Evolutionary conservation across 2,113 vertebrate species (phyloP).

Genomic region (Diadophis punctatus): DNA sequence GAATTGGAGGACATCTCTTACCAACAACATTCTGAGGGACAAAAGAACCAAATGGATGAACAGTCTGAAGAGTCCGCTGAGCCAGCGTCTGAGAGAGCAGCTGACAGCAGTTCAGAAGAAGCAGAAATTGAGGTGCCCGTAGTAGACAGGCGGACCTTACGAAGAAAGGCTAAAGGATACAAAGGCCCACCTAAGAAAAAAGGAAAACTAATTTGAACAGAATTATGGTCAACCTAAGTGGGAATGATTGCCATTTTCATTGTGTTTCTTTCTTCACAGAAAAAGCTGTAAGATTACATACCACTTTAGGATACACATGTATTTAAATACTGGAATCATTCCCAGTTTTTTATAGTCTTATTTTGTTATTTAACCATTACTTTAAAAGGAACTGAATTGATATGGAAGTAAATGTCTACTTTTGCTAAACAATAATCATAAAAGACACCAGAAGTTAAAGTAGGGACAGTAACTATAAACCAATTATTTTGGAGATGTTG

Average conservation of each 20-base stretch:
- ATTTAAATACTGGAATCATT: slow-evolving; percentile 55
- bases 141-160: slow-evolving; percentile 73
- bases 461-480: background rate
- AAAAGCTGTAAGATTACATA: slow-evolving; percentile 34
- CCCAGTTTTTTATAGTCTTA: slow-evolving; percentile 39
- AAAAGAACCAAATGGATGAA: slow-evolving; percentile 68
- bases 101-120: slow-evolving; percentile 77
- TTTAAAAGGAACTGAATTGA: background rate
- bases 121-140: slow-evolving; percentile 74
- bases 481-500: background rate
- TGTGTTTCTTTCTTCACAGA: slow-evolving; percentile 57
- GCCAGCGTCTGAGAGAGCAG: slow-evolving; percentile 57
- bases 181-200: slow-evolving; percentile 79
- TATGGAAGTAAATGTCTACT: slow-evolving; percentile 20
- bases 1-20: slow-evolving; percentile 73
- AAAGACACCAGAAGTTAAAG: slow-evolving; percentile 2
- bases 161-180: slow-evolving; percentile 76
- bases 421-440: background rate
- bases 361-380: slow-evolving; percentile 42
- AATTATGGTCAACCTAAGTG: slow-evolving; percentile 48
- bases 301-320: slow-evolving; percentile 29
- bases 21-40: slow-evolving; percentile 61
- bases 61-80: slow-evolving; percentile 61
- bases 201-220: slow-evolving; percentile 66
- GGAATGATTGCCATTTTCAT: slow-evolving; percentile 45